Evolutionary conservation across 2,113 vertebrate genomes (phyloP).

Genomic region (Malurus melanocephalus): DNA sequence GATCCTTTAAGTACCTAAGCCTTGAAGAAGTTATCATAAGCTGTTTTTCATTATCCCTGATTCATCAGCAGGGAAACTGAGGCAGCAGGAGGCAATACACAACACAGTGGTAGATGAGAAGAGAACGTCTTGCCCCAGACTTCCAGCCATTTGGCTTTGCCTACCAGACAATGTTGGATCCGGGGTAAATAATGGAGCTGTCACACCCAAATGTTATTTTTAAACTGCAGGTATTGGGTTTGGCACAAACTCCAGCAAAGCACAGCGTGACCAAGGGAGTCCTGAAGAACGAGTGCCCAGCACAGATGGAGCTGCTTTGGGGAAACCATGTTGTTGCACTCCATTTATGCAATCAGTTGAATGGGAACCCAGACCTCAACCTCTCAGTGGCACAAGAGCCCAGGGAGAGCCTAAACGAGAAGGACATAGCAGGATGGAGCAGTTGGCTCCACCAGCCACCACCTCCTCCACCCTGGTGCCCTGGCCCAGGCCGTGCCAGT

Average conservation of each 20-base stretch:
- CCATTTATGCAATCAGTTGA: not conserved
- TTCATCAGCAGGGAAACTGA: conserved; percentile 35
- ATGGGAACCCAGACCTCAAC: not conserved
- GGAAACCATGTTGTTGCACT: not conserved
- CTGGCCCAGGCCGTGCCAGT: not conserved
- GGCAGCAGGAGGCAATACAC: not conserved
- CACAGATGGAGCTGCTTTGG: conserved; percentile 29
- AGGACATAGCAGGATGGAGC: not conserved
- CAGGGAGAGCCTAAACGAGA: not conserved
- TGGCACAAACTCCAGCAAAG: conserved; percentile 20
- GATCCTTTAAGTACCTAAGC: not conserved
- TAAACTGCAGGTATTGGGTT: not conserved
- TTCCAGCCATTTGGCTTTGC: not conserved
- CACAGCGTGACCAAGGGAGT: not conserved
- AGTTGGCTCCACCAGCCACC: not conserved
- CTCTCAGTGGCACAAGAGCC: not conserved
- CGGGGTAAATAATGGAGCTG: conserved; percentile 34
- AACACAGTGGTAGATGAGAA: not conserved
- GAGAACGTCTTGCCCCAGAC: not conserved
- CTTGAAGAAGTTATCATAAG: not conserved
- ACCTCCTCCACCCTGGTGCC: not conserved
- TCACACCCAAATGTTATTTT: conserved; percentile 44
- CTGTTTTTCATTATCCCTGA: not conserved
- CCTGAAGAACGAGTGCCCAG: conserved; percentile 32
- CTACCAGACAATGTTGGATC: not conserved